Evolutionary conservation across 2,888 invertebrate genomes (phyloP), one percentile per base, ranked within the genome.

Genomic region (Odontocolon sp.): DNA sequence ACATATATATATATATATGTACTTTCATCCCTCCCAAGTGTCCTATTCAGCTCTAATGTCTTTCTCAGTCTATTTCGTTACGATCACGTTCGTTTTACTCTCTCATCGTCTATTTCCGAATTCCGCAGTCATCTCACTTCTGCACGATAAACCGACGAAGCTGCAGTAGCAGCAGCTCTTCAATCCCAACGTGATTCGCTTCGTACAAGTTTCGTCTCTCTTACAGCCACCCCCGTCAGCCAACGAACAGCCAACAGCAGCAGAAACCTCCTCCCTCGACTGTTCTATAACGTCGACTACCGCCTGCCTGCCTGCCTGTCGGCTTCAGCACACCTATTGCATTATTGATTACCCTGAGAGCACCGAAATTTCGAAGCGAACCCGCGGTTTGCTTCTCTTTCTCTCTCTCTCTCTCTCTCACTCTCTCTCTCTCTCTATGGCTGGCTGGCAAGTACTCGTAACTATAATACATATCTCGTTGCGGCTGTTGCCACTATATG

Each of bases 281-380:
- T 21, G 14, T 38, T 38, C 36, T n/a, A 16, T 6, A 8, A 52
- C n/a, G 26, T 26, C 16, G 56, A 33, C 36, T 31, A 11, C 28
- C 42, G 28, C 52, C 70, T 45, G 52, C 52, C 33, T 14, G 50
- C 28, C 36, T 16, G 26, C 16, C 18, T 26, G 3, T 16, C 56
- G 9, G n/a, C n/a, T 36, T 54, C 23, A 70, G 31, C 70, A 45
- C 45, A 54, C 63, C 63, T 70, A 63, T 63, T 56, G 70, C 63
- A 74, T 74, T 74, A 74, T 74, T 74, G 74, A 74, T 74, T 63
- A 54, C 8, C 61, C 42, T 14, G 54, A 5, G 63, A 70, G 54
- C n/a, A 28, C 16, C 70, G 21, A 63, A 74, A 74, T 74, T 70
- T 54, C 54, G n/a, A n/a, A 54, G 40, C 31, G 14, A 54, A 54